Evolutionary conservation across 1,140 invertebrate species (phyloP), one percentile per base, ranked within the genome.

Genomic region (Drosophila virilis): DNA sequence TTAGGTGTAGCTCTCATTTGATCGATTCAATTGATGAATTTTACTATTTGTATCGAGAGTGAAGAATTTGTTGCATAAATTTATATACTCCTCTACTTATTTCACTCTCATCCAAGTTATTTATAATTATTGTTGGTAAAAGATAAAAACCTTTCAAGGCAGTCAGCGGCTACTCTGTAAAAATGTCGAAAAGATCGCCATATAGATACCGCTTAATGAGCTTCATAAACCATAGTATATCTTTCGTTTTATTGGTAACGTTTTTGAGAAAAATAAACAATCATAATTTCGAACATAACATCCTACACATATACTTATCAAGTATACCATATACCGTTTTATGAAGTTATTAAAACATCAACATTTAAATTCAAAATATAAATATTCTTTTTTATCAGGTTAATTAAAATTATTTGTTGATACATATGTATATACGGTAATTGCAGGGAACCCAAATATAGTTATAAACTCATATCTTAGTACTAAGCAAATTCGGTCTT

Each of bases 161-260:
- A 32, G 17, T 38, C 33, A 17, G 22, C 52, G 64, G 60, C 58
- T 67, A 70, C 72, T 33, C 68, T 69, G 55, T 85, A 65, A 80
- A 84, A 70, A 33, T 77, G 54, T 46, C 78, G 59, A 86, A 66
- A 52, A 74, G 32, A 32, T 13, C 4, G 45, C 12, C 50, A 81
- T 84, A 81, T 81, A 85, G 81, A 85, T 85, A 85, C 45, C 32
- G 50, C n/a, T 42, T 9, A 10, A 22, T 32, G n/a, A 48, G 51
- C 37, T 22, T 67, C 46, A 80, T 85, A 86, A 81, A 77, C 54
- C 32, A 35, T 72, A 60, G 51, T 60, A 67, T 58, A 82, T 81
- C 74, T 81, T 77, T 51, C 15, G n/a, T 13, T 72, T 76, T 61
- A 40, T 71, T 22, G 57, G 9, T 33, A 55, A 45, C 17, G 22